Percentiles rank a stretch among this genome's conserved stretches.
Evolutionary conservation across 2,888 invertebrate species (phyloP).

Genomic region (Mythimna pallens): DNA sequence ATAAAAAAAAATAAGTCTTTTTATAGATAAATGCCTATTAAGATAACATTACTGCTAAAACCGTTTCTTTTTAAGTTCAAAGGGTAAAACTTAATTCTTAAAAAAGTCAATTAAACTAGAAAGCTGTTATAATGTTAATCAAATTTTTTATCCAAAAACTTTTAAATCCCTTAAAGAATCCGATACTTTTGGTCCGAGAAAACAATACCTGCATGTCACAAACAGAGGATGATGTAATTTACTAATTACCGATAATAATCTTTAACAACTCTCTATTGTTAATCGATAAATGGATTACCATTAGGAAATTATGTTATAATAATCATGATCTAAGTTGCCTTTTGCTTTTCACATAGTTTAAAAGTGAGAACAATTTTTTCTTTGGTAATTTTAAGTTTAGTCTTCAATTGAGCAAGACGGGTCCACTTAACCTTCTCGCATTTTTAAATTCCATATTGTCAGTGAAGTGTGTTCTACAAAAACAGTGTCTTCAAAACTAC

Average conservation of each 20-base stretch:
- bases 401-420: slow-evolving; percentile 20
- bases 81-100: too few relatives aligned
- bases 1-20: too few relatives aligned
- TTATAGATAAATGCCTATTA: too few relatives aligned
- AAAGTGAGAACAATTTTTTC: background rate
- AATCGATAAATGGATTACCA: slow-evolving; percentile 8
- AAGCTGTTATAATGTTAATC: too few relatives aligned
- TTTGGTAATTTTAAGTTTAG: slow-evolving; percentile 8
- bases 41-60: too few relatives aligned
- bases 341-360: background rate
- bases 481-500: background rate
- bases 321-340: background rate
- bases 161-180: too few relatives aligned
- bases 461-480: background rate
- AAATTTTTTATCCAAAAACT: too few relatives aligned
- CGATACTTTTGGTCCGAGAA: too few relatives aligned
- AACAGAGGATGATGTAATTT: background rate
- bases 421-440: background rate
- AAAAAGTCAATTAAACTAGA: too few relatives aligned
- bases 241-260: slow-evolving; percentile 3
- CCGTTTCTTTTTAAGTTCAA: too few relatives aligned
- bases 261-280: background rate
- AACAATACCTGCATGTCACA: too few relatives aligned
- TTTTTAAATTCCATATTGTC: background rate
- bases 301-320: background rate